phyloP scores from a whole-genome alignment of 2,797 vertebrate species.

The Alca torda region DNA sequence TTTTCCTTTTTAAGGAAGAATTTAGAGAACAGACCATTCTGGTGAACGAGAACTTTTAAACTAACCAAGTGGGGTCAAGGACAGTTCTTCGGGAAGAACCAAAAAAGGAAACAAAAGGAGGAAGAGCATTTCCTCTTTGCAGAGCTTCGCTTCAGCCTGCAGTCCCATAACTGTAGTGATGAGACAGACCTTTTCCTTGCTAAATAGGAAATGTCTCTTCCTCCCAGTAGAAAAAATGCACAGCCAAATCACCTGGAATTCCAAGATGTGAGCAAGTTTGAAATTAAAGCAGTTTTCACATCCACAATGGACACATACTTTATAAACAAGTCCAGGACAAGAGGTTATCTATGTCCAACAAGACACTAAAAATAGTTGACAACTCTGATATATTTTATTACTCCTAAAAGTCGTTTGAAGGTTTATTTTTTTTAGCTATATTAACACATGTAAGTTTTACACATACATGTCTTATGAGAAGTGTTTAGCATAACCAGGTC shows the following conservation, averaged over 20 bases:
- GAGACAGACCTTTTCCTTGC: slow-evolving; percentile 4
- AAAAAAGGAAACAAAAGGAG: neutral
- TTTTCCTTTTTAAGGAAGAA: slow-evolving; percentile 31
- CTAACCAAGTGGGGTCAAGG: neutral
- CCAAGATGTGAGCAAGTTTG: neutral
- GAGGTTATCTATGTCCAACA: neutral
- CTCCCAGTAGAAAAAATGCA: neutral
- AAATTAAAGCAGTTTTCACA: neutral
- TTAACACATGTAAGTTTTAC: neutral
- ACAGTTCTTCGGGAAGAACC: neutral
- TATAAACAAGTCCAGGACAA: neutral
- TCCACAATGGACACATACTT: neutral
- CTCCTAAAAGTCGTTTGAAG: neutral
- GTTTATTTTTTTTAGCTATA: neutral
- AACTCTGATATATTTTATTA: neutral
- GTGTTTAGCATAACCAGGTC: neutral
- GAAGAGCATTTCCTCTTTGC: neutral
- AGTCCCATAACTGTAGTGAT: neutral
- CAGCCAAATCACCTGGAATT: neutral
- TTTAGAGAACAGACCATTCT: neutral
- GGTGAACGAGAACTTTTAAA: slow-evolving; percentile 17
- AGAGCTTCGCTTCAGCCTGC: neutral
- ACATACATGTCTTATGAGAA: neutral
- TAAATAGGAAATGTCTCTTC: neutral
- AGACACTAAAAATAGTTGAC: neutral